phyloP scores from a whole-genome alignment of 1,140 invertebrate genomes.

The Physella acuta region DNA sequence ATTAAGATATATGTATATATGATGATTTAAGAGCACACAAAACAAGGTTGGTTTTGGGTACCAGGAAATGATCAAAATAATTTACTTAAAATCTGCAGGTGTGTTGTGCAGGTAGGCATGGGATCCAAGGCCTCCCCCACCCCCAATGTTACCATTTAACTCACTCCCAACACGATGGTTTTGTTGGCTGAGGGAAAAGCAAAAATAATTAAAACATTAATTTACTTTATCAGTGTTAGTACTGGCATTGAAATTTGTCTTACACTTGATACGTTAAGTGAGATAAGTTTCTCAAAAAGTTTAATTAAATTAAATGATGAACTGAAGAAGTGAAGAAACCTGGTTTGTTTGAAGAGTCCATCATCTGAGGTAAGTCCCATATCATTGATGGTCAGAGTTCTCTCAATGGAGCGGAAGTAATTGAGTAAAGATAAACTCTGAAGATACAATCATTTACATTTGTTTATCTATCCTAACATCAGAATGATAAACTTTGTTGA shows the following conservation, averaged over 20 bases:
- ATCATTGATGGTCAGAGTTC: conserved; percentile 60
- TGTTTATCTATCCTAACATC: not conserved
- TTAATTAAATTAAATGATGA: not conserved
- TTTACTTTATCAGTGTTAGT: too few species aligned
- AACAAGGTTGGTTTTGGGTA: too few species aligned
- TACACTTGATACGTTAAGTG: too few species aligned
- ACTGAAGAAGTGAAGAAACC: not conserved
- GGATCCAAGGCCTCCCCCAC: conserved; percentile 53
- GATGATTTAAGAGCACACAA: too few species aligned
- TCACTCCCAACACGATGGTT: conserved; percentile 49
- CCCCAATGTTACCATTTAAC: conserved; percentile 45
- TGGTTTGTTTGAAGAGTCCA: conserved; percentile 36
- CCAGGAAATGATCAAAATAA: too few species aligned
- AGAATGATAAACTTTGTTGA: not conserved
- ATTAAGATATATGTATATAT: too few species aligned
- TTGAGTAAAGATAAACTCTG: conserved; percentile 58
- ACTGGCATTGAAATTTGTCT: too few species aligned
- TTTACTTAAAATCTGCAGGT: conserved; percentile 58
- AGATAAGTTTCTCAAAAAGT: too few species aligned
- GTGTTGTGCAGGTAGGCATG: conserved; percentile 59
- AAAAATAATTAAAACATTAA: not conserved
- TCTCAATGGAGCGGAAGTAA: conserved; percentile 60
- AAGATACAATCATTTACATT: not conserved
- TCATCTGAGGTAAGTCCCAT: conserved; percentile 53
- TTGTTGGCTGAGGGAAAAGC: conserved; percentile 40